Evolutionary conservation across 2,113 vertebrate species (phyloP).

Genomic region (Rhinogobius similis): DNA sequence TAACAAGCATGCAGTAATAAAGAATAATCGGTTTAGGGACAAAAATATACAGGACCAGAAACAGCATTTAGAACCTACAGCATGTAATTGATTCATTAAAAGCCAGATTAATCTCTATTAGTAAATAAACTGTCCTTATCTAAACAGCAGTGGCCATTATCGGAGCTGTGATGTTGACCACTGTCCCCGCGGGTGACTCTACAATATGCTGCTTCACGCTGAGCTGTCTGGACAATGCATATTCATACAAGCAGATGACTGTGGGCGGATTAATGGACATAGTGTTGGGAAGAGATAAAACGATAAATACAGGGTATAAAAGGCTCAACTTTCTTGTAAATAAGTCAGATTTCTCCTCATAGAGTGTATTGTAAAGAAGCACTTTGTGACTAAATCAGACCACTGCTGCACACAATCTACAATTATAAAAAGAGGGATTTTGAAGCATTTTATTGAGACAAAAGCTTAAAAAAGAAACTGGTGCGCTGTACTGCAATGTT

Average conservation of each 20-base stretch:
- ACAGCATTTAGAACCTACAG: slow-evolving; percentile 31
- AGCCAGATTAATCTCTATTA: slow-evolving; percentile 46
- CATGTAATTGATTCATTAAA: slow-evolving; percentile 70
- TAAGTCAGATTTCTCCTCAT: no score
- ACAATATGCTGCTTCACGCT: slow-evolving; percentile 35
- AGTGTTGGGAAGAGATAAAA: not conserved
- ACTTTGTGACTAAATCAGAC: no score
- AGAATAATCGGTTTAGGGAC: slow-evolving; percentile 47
- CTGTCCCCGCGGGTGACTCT: slow-evolving; percentile 55
- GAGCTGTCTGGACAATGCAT: slow-evolving; percentile 14
- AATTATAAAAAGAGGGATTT: no score
- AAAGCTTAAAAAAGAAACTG: no score
- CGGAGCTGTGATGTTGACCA: slow-evolving; percentile 48
- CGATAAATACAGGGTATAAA: not conserved
- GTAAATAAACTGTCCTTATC: slow-evolving; percentile 50
- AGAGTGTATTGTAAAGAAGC: no score
- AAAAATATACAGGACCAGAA: slow-evolving; percentile 28
- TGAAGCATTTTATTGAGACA: no score
- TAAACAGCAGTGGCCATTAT: slow-evolving; percentile 36
- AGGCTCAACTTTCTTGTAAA: not conserved
- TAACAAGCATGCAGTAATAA: slow-evolving; percentile 39
- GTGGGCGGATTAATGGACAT: not conserved
- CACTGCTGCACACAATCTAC: no score
- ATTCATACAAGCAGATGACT: slow-evolving; percentile 15
- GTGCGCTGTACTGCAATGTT: no score